Conservation (phyloP, 2,888 invertebrate species). For the Ophion obscuratus region DNA sequence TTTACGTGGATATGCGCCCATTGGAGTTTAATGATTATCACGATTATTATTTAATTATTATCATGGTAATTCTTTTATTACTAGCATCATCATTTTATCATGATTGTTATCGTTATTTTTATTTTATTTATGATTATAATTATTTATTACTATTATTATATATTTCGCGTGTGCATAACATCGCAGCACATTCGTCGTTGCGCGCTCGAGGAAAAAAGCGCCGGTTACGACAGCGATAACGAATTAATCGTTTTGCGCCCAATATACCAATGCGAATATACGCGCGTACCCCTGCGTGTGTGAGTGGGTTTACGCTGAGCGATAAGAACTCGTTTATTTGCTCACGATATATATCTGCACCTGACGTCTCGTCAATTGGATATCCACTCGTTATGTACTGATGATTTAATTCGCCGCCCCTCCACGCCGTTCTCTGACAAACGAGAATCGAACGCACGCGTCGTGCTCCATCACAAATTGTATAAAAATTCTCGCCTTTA, state of each 20-base stretch:
- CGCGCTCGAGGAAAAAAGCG: constrained; percentile 5
- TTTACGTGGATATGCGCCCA: neutral
- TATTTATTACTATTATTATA: neutral
- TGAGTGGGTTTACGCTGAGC: constrained; percentile 2
- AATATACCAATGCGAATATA: neutral
- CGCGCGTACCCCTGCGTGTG: neutral
- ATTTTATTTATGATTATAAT: neutral
- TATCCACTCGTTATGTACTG: constrained; percentile 7
- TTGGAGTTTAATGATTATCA: neutral
- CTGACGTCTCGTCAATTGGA: constrained; percentile 39
- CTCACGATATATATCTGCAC: constrained; percentile 46
- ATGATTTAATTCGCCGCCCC: neutral
- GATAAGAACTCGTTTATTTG: constrained; percentile 48
- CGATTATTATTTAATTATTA: neutral
- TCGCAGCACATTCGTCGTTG: neutral
- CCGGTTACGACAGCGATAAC: constrained; percentile 45
- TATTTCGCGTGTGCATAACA: neutral
- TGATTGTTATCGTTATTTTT: no score
- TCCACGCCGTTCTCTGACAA: no score
- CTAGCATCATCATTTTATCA: neutral
- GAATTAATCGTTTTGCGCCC: constrained; percentile 11
- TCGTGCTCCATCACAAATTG: no score
- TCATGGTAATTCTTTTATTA: neutral
- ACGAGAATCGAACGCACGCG: no score
- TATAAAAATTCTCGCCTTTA: no score